Evolutionary conservation across 2,797 vertebrate genomes (phyloP).

Genomic region (Manis pentadactyla): DNA sequence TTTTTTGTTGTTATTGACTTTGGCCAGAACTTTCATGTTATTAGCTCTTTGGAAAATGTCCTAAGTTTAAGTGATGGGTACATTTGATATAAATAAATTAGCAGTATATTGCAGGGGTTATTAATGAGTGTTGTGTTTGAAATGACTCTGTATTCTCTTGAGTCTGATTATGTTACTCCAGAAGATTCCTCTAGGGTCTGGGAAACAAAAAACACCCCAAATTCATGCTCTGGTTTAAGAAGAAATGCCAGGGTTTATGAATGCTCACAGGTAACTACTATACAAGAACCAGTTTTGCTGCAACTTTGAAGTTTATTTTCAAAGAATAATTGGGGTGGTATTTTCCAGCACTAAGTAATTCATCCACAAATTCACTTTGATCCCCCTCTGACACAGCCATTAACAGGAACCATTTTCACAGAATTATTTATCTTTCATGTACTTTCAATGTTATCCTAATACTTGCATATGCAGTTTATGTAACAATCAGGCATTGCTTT

Average conservation of each 20-base stretch:
- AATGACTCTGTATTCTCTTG: neutral
- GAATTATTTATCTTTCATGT: neutral
- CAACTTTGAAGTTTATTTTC: conserved; percentile 20
- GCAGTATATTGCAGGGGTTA: neutral
- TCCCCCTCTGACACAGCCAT: neutral
- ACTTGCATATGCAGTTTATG: neutral
- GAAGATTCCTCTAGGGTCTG: neutral
- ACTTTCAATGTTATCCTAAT: neutral
- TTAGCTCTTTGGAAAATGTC: conserved; percentile 8
- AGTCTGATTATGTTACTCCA: neutral
- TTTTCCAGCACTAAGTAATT: conserved; percentile 10
- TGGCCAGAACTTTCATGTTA: neutral
- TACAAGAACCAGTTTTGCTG: conserved; percentile 36
- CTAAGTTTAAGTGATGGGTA: neutral
- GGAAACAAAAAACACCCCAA: neutral
- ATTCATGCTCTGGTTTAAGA: neutral
- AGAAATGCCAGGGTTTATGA: conserved; percentile 38
- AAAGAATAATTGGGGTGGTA: neutral
- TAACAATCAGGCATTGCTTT: neutral
- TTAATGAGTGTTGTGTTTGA: neutral
- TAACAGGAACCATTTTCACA: neutral
- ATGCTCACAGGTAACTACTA: neutral
- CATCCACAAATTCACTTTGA: neutral
- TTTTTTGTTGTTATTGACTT: conserved; percentile 47
- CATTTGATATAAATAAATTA: conserved; percentile 18